phyloP scores from a whole-genome alignment of 2,888 invertebrate species.

The Patella ulyssiponensis region DNA sequence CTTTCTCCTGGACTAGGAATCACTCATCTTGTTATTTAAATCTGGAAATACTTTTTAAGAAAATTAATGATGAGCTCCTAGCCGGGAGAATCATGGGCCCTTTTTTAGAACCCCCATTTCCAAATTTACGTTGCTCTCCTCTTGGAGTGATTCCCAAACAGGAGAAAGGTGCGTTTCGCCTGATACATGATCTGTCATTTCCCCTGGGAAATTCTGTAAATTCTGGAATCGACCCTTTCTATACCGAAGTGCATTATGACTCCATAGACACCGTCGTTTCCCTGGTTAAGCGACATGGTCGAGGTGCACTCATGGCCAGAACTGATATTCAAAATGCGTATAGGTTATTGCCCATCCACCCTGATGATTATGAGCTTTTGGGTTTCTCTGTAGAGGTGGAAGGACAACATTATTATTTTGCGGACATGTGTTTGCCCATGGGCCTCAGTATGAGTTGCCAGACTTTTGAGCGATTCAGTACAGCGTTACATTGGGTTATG shows the following conservation, averaged over 20 bases:
- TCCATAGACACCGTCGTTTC: not conserved
- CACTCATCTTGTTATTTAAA: not conserved
- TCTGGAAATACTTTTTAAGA: not conserved
- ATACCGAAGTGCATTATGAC: not conserved
- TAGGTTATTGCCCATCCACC: not conserved
- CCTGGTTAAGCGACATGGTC: not conserved
- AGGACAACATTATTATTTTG: not conserved
- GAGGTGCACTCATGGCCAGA: not conserved
- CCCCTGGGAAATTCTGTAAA: not conserved
- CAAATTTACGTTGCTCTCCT: slow-evolving; percentile 4
- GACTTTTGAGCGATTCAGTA: slow-evolving; percentile 5
- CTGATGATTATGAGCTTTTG: not conserved
- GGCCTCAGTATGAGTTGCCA: not conserved
- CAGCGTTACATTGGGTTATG: slow-evolving; percentile 14
- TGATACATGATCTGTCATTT: not conserved
- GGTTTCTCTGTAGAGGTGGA: not conserved
- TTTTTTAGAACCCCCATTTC: not conserved
- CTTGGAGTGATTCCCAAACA: not conserved
- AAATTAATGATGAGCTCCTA: not conserved
- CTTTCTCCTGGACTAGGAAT: not conserved
- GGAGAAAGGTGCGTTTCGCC: not conserved
- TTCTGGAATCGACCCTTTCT: not conserved
- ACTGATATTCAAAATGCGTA: not conserved
- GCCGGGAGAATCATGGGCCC: too few relatives aligned
- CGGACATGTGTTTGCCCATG: slow-evolving; percentile 6